Evolutionary conservation across 2,797 vertebrate species (phyloP), one percentile per base, ranked within the genome.

Genomic region (Danio choprae): DNA sequence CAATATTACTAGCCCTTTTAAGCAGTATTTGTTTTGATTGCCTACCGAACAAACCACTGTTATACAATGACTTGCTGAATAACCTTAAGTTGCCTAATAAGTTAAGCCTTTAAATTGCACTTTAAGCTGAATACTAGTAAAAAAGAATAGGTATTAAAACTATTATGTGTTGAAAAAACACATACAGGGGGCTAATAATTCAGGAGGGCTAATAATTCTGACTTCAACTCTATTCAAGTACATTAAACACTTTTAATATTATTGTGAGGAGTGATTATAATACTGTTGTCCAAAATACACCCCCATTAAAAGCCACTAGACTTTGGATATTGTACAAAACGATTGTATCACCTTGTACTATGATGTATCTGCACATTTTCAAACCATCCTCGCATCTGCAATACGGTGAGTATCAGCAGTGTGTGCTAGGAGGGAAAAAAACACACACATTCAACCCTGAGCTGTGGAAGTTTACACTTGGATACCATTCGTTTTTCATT

Each of bases 381-480:
- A 60, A 63, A 36, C 20, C 15, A 38, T 46, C 10, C 56, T 56
- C 10, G 38, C 46, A n/a, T 46, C 18, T 65, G 8, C 20, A 36
- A 8, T 68, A 18, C 58, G 51, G 11, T 43, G 7, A 11, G 36
- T 46, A 8, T 22, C 7, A 56, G n/a, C 58, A 10, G 13, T 56
- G 11, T 43, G 69, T 38, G 29, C 29, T 43, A 36, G 18, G 9
- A 36, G 29, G 43, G 13, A 50, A 60, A 56, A 29, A 29, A 29
- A 29, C n/a, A 29, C 29, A 29, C 38, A 16, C 64, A 56, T 43
- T 71, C 69, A 40, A 43, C 69, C 8, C 69, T 20, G n/a, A 60
- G 56, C 71, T 38, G 55, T 59, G 29, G 55, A 62, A 51, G 65
- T 70, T 78, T 50, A 70, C 76, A 78, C 55, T 48, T 13, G 40